Base-by-base conservation (phyloP, 2,113 vertebrate species). In the Oreochromis aureus region DNA sequence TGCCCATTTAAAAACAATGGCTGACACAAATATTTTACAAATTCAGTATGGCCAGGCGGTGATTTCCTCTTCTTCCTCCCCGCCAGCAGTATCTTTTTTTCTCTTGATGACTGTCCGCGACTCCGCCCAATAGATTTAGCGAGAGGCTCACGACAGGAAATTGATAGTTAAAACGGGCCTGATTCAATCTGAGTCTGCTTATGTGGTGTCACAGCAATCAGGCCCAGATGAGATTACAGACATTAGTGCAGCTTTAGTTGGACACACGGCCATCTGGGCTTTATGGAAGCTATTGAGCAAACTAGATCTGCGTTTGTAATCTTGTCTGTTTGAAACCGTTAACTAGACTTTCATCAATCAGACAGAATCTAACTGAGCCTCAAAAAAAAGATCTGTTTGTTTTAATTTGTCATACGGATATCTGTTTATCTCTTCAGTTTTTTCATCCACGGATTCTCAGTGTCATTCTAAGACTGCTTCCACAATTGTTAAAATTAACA, bases 201-300 rank as follows among this genome's bases (percentile, higher is more conserved):
- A 86, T 51, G 39, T 69, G 51, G 89, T 93, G 93, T 91, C 88
- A 39, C 89, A 87, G 85, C 87, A 86, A 89, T 93, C 92, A 81
- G 83, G 30, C 69, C 12, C 86, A 76, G 91, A 95, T 92, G 90
- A 93, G 91, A 94, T 95, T 91, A 93, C 82, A 56, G 69, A 79
- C 88, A 89, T 89, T 80, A 94, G 27, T 78, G 83, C 54, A 87
- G 76, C 11, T 56, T 86, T 55, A 44, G 69, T 63, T 6, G 56
- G 80, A 92, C 89, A 84, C 36, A 15, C 76, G 58, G 55, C 85
- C 95, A 94, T 93, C 92, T 95, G 94, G 84, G 69, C 82, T 27
- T 39, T 24, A 89, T 58, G 79, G 73, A 56, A 85, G 87, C 63
- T 39, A 66, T 87, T 73, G 48, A 84, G 76, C 82, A 76, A 94